Evolutionary conservation across 2,888 invertebrate species (phyloP).

Genomic region (Drosophila neotestacea): DNA sequence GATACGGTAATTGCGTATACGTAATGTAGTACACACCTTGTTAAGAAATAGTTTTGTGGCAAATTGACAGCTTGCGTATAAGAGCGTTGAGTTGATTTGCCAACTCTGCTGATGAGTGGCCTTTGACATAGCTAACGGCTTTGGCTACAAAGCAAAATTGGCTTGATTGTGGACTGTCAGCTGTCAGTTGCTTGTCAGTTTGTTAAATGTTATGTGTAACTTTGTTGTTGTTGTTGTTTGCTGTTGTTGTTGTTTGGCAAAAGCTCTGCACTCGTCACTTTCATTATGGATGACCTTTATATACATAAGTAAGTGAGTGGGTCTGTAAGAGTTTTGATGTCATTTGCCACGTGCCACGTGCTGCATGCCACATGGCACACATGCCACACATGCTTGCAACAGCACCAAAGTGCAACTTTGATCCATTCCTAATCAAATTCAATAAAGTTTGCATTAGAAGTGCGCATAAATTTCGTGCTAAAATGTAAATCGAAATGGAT

Average conservation of each 20-base stretch:
- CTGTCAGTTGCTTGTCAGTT: conserved; percentile 23
- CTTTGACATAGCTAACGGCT: conserved; percentile 5
- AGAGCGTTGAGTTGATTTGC: background rate
- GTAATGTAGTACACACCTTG: background rate
- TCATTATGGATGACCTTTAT: conserved; percentile 31
- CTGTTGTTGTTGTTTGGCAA: background rate
- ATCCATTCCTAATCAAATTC: conserved; percentile 68
- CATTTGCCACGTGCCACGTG: conserved; percentile 1
- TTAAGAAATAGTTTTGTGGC: background rate
- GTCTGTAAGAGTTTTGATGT: conserved; percentile 1
- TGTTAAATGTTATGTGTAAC: conserved; percentile 8
- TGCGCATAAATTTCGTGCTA: conserved; percentile 64
- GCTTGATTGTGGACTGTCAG: conserved; percentile 26
- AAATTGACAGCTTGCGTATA: conserved; percentile 6
- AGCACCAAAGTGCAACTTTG: conserved; percentile 30
- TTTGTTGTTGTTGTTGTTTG: background rate
- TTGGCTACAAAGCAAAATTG: conserved; percentile 11
- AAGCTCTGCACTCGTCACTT: conserved; percentile 27
- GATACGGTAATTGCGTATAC: background rate
- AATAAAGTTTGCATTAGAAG: conserved; percentile 64
- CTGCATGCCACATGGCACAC: background rate
- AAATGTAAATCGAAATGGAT: conserved; percentile 53
- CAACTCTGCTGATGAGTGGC: conserved; percentile 5
- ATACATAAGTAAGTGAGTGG: background rate
- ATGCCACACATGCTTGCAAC: background rate